Conservation (phyloP, 2,113 vertebrate genomes). For the Cyprinus carpio region DNA sequence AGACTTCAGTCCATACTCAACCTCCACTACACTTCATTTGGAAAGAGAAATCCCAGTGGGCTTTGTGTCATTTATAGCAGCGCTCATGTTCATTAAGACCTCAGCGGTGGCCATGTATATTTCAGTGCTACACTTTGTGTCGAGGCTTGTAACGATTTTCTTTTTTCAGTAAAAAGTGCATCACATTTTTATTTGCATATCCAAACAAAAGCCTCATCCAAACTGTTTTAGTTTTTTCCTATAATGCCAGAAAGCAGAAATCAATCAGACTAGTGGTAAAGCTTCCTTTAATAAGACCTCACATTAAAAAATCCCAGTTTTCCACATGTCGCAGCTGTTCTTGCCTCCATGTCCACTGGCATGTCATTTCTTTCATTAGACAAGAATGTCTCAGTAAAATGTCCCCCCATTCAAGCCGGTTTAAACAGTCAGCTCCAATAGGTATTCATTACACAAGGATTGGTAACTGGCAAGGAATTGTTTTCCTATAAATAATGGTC, state of each 20-base stretch:
- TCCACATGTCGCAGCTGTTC: conserved; percentile 59
- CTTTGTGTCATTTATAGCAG: conserved; percentile 72
- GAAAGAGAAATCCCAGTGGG: conserved; percentile 77
- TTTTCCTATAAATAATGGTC: conserved; percentile 87
- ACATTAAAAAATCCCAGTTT: conserved; percentile 85
- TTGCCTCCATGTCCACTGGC: conserved; percentile 50
- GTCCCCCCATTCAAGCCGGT: conserved; percentile 84
- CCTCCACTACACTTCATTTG: conserved; percentile 81
- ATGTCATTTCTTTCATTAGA: conserved; percentile 80
- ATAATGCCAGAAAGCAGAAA: conserved; percentile 68
- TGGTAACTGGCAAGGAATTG: conserved; percentile 87
- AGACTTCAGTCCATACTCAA: conserved; percentile 73
- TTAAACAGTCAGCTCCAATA: conserved; percentile 87
- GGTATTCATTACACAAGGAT: conserved; percentile 87
- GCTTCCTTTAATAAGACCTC: conserved; percentile 84
- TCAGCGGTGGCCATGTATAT: conserved; percentile 51
- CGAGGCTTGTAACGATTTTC: not conserved
- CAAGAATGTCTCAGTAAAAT: conserved; percentile 83
- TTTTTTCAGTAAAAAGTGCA: not conserved
- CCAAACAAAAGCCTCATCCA: conserved; percentile 61
- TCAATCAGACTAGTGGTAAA: conserved; percentile 70
- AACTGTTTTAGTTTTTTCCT: conserved; percentile 60
- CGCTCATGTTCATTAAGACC: conserved; percentile 76
- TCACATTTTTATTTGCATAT: not conserved
- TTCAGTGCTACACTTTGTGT: conserved; percentile 8